phyloP scores from a whole-genome alignment of 2,113 vertebrate species.

The Serilophus lunatus region DNA sequence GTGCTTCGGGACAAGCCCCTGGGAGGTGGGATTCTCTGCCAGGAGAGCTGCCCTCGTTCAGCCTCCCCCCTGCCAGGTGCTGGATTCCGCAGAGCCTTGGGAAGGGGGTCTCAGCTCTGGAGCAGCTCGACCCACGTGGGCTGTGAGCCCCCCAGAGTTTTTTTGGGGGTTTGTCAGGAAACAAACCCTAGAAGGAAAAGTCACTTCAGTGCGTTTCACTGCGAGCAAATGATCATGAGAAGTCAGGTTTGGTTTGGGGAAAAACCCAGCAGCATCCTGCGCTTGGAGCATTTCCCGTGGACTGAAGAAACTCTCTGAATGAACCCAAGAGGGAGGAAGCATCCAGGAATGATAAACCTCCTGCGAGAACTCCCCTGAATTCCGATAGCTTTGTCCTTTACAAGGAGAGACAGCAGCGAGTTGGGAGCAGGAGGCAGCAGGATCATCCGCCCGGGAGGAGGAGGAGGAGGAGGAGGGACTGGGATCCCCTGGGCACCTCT shows the following conservation, averaged over 20 bases:
- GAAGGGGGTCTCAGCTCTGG: not conserved
- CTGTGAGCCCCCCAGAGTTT: not conserved
- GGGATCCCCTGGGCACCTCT: not conserved
- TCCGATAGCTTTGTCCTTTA: not conserved
- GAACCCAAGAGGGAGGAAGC: not conserved
- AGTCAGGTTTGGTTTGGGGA: not conserved
- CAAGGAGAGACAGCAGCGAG: not conserved
- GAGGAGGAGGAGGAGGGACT: not conserved
- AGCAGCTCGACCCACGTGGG: not conserved
- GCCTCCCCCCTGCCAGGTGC: not conserved
- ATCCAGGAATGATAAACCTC: not conserved
- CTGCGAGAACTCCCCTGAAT: not conserved
- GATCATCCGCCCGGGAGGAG: not conserved
- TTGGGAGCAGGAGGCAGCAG: not conserved
- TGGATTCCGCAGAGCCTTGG: not conserved
- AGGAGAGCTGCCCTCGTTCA: not conserved
- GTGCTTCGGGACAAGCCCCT: not conserved
- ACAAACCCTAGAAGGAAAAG: not conserved
- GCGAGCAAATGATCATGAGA: not conserved
- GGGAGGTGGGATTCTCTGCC: not conserved
- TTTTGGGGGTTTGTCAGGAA: not conserved
- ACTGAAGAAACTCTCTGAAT: not conserved
- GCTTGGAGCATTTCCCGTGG: accelerated
- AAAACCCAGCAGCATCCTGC: not conserved
- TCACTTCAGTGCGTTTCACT: not conserved